Evolutionary conservation across 2,113 vertebrate genomes (phyloP).

Genomic region (Sprattus sprattus): DNA sequence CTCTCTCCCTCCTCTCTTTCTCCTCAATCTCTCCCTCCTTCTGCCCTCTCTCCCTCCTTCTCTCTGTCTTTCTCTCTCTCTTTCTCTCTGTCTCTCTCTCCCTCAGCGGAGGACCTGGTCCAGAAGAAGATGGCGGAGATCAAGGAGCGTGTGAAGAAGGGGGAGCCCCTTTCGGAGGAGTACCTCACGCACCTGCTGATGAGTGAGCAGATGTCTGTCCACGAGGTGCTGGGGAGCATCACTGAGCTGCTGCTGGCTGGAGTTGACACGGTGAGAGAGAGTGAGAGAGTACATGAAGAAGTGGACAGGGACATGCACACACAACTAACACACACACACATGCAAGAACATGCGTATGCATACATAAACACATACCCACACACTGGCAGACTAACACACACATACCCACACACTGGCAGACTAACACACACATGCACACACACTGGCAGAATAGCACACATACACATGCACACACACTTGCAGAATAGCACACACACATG

Average conservation of each 20-base stretch:
- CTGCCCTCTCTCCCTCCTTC: not conserved
- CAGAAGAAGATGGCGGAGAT: slow-evolving; percentile 71
- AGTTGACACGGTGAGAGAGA: slow-evolving; percentile 74
- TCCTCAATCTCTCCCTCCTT: not conserved
- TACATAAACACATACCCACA: not conserved
- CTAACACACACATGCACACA: not conserved
- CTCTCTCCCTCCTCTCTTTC: not conserved
- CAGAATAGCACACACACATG: not conserved
- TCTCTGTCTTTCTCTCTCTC: not conserved
- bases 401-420: not conserved
- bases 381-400: not conserved
- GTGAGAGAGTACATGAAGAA: not conserved
- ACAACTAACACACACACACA: not conserved
- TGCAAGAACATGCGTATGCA: not conserved
- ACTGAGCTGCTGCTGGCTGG: slow-evolving; percentile 77
- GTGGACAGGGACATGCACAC: not conserved
- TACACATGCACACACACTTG: not conserved
- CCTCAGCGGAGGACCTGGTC: slow-evolving; percentile 69
- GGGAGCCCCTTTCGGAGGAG: slow-evolving; percentile 65
- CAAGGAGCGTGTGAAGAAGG: slow-evolving; percentile 54
- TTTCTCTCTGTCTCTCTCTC: not conserved
- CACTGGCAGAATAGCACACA: not conserved
- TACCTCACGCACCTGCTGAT: slow-evolving; percentile 79
- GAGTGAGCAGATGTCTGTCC: slow-evolving; percentile 68
- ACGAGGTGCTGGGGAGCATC: slow-evolving; percentile 75